Evolutionary conservation across 2,113 vertebrate species (phyloP), one percentile per base, ranked within the genome.

Genomic region (Condylura cristata): DNA sequence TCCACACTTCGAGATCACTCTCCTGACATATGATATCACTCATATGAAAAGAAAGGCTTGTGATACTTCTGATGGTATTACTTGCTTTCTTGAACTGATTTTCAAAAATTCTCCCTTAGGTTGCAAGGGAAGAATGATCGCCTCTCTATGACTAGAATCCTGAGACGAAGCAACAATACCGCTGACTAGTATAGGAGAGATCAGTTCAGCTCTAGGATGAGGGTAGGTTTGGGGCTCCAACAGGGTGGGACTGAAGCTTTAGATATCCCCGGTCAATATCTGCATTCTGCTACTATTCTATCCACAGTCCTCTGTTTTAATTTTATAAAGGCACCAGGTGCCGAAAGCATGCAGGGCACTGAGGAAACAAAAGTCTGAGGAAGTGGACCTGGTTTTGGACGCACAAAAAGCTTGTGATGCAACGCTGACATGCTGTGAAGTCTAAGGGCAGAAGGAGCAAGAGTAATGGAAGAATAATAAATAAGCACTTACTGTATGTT

Each of bases 401-500:
- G 13, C 22, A 18, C 37, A 82, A 61, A 83, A 79, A 71, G 22
- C n/a, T 58, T 53, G 11, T 28, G 20, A 8, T 28, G 20, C 34
- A 71, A 56, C 39, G 13, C 30, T 89, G 26, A 32, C 28, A 37
- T 86, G 28, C 30, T 86, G 17, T 86, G 63, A 78, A 48, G 46
- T 90, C 24, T 48, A 90, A 66, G 71, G 16, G 37, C 76, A 86
- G 70, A 93, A 90, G 83, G 34, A 75, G 17, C 34, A 86, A 85
- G 41, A 58, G 13, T 82, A 92, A 76, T 51, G 13, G 7, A 94
- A 61, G 39, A 86, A 92, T 51, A 34, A 68, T 60, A 81, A 82
- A n/a, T 13, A 16, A 86, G 8, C 20, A 82, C 51, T 85, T 92
- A 60, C 22, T 87, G 4, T 79, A 90, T 72, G 39, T n/a, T 76